Base-by-base conservation (phyloP, 2,888 invertebrate genomes). In the Magallana nippona region DNA sequence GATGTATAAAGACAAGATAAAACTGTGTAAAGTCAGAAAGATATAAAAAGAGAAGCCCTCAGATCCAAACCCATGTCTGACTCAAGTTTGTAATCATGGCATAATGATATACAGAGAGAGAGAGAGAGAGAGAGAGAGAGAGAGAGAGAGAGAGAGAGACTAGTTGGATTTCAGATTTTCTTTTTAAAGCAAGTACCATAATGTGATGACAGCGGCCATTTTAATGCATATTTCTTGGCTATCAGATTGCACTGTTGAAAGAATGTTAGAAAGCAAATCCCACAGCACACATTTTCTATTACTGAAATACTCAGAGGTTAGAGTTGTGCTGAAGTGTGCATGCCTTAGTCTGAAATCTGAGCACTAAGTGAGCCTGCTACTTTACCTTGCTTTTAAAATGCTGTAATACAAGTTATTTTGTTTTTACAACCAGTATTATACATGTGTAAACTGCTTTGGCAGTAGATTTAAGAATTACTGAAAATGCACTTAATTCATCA, bases 371-470 rank as follows among this genome's bases (percentile, higher is more conserved):
- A 15, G 22, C 19, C 32, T 11, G 32, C 27, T 71, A 71, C 55
- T 15, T 57, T 79, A 79, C 79, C 79, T 79, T 79, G 79, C 79
- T 79, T 57, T 79, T 79, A 79, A 79, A 79, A 55, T 79, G 57
- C 79, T 79, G 79, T 56, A 79, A 79, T 57, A 79, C 71, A 71
- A 71, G 22, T 71, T 71, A 71, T 27, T 11, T 27, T 27, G 22
- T 71, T 22, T 71, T 71, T 71, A 44, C 44, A 44, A 44, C 44
- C 44, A 44, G 44, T 8, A 44, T 44, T 44, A 44, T 44, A 27
- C 27, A 27, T 27, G 27, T 27, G 27, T 27, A 27, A 27, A 27
- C 2, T 27, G 27, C 27, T 27, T 27, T 27, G 27, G 27, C 27
- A 44, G 44, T 8, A 44, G 44, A 44, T 44, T 44, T 44, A 44